Conservation (phyloP, 2,888 invertebrate species). For the Calameuta filiformis region DNA sequence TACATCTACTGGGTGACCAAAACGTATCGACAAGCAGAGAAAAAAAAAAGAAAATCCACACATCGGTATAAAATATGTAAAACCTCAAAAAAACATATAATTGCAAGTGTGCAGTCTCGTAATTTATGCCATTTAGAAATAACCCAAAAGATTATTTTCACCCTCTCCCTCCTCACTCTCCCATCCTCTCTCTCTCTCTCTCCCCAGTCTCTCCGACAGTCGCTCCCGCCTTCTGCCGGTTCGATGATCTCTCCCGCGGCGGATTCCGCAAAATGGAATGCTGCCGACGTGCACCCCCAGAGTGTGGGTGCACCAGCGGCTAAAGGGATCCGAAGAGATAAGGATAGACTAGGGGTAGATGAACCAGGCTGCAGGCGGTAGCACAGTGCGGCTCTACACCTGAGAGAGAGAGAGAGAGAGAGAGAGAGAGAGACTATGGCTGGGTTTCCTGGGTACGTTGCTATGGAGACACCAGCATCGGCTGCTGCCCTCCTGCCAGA, state of each 20-base stretch:
- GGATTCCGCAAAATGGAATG: conserved; percentile 30
- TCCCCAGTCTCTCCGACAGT: neutral
- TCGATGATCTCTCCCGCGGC: conserved; percentile 4
- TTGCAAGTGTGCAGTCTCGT: neutral
- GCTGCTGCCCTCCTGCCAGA: conserved; percentile 52
- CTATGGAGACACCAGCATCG: conserved; percentile 50
- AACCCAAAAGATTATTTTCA: conserved; percentile 7
- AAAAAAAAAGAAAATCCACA: neutral
- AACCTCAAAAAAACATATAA: neutral
- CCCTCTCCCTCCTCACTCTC: conserved; percentile 14
- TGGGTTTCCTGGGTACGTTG: conserved; percentile 65
- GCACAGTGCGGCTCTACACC: conserved; percentile 8
- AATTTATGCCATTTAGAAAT: neutral
- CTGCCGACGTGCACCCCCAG: conserved; percentile 24
- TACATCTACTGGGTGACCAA: neutral
- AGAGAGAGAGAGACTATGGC: conserved; percentile 41
- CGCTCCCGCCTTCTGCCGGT: conserved; percentile 21
- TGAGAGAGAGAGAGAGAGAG: conserved; percentile 25
- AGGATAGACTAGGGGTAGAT: conserved; percentile 56
- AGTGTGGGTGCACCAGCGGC: conserved; percentile 43
- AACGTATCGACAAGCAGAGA: neutral
- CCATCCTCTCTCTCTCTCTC: conserved; percentile 25
- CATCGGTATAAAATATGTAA: neutral
- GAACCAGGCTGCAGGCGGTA: conserved; percentile 57
- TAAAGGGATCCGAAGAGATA: conserved; percentile 24